Conservation (phyloP, 1,140 invertebrate species). For the Ips nitidus region DNA sequence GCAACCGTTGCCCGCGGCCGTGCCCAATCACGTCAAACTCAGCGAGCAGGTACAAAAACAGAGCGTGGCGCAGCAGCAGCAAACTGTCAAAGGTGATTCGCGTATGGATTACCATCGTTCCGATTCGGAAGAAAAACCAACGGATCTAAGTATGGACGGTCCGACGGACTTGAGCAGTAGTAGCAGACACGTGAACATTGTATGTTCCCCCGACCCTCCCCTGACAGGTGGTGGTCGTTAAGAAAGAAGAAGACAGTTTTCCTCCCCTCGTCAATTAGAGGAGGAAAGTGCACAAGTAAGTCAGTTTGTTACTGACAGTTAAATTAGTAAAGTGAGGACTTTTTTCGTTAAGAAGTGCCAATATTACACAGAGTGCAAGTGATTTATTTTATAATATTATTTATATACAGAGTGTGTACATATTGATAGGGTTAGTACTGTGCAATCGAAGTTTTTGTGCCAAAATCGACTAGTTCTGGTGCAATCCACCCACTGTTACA, state of each 20-base stretch:
- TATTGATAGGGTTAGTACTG: background rate
- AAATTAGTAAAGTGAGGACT: background rate
- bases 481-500: background rate
- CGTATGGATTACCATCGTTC: conserved; percentile 21
- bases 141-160: conserved; percentile 56
- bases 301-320: conserved; percentile 1
- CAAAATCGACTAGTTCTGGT: background rate
- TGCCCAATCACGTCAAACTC: conserved; percentile 25
- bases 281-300: background rate
- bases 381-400: background rate
- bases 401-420: background rate
- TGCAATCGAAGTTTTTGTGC: background rate
- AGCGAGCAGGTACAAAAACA: conserved; percentile 27
- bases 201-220: conserved; percentile 50
- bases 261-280: background rate
- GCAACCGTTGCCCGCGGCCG: conserved; percentile 10
- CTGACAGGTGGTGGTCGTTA: conserved; percentile 34
- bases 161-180: conserved; percentile 49
- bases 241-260: conserved; percentile 1
- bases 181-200: conserved; percentile 46
- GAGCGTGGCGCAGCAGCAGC: conserved; percentile 15
- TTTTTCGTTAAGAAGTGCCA: background rate
- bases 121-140: conserved; percentile 56
- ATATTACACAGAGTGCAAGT: background rate
- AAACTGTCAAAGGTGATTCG: conserved; percentile 29